These are phyloP conservation scores for Hydropsyche betteni DNA, from an alignment of 2,888 invertebrate species.

Conservation along the genomic window DNA sequence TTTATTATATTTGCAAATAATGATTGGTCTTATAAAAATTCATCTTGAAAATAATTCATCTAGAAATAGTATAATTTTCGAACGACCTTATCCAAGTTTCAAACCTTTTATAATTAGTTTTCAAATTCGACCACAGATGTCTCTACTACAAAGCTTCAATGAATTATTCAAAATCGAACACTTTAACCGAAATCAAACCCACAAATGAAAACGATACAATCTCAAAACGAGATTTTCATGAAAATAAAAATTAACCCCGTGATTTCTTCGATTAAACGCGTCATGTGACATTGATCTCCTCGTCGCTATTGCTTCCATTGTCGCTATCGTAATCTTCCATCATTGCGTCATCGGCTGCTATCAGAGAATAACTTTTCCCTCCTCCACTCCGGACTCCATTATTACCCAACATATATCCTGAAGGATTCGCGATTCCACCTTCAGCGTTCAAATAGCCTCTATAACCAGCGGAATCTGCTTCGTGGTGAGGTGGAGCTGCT, in stretches of 20 bases:
- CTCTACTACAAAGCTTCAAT: too few species aligned
- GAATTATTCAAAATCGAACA: not conserved
- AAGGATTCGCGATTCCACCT: constrained; percentile 25
- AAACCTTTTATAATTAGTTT: too few species aligned
- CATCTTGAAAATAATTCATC: too few species aligned
- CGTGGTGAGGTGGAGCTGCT: constrained; percentile 12
- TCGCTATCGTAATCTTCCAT: constrained; percentile 63
- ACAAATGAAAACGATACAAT: not conserved
- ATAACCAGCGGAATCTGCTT: constrained; percentile 24
- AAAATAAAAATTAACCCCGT: too few species aligned
- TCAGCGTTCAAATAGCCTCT: constrained; percentile 39
- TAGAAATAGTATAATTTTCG: too few species aligned
- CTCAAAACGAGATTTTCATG: too few species aligned
- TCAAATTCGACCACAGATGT: too few species aligned
- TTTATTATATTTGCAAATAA: too few species aligned
- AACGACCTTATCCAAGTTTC: too few species aligned
- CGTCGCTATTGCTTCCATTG: constrained; percentile 75
- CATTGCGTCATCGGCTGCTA: constrained; percentile 60
- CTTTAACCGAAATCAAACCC: not conserved
- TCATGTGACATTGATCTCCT: constrained; percentile 91
- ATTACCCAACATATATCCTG: constrained; percentile 11
- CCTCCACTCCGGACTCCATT: constrained; percentile 22
- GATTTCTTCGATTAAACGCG: constrained; percentile 56
- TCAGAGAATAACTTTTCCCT: constrained; percentile 46
- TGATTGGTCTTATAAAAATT: too few species aligned